phyloP scores from a whole-genome alignment of 2,113 vertebrate species.

The Ursus arctos region DNA sequence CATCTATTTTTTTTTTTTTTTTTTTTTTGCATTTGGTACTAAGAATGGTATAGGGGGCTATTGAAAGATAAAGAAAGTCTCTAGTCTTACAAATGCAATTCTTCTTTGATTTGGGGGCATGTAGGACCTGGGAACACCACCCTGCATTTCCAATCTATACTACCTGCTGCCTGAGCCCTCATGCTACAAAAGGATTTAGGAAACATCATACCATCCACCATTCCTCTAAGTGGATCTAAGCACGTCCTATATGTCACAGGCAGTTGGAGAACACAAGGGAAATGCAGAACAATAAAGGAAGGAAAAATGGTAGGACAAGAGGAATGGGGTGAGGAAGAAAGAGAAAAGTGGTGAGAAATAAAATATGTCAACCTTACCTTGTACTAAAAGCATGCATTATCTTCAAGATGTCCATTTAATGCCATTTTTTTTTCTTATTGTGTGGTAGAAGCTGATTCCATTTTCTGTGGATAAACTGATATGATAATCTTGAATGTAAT shows the following conservation, averaged over 20 bases:
- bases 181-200: not conserved
- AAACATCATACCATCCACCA: not conserved
- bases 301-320: not conserved
- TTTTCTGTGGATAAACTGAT: not conserved
- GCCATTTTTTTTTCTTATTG: not conserved
- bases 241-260: not conserved
- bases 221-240: not conserved
- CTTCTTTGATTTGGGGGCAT: not conserved
- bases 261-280: not conserved
- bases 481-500: not conserved
- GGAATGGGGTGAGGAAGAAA: not conserved
- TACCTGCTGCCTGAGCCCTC: not conserved
- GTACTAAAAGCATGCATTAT: not conserved
- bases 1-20: not conserved
- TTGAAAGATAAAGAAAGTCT: not conserved
- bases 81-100: not conserved
- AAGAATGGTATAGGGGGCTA: not conserved
- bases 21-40: not conserved
- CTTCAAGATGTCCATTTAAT: not conserved
- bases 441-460: not conserved
- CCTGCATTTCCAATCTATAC: not conserved
- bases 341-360: not conserved
- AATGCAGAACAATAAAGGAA: not conserved
- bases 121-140: not conserved
- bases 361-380: not conserved